These are phyloP conservation scores for Caenorhabditis drosophilae DNA, from an alignment of 2,888 invertebrate species.

Conservation along the genomic window DNA sequence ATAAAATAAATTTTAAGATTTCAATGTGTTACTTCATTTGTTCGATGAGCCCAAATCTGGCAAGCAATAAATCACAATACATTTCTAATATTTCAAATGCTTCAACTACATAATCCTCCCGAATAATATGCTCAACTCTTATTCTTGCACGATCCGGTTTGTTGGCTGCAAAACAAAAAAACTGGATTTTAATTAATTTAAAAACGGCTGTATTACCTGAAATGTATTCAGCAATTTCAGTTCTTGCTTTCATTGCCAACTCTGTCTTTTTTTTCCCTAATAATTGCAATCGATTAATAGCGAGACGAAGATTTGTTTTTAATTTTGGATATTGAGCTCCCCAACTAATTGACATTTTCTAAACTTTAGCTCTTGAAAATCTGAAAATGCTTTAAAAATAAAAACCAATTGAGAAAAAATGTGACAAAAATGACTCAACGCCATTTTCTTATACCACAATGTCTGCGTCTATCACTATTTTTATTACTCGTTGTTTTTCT, in stretches of 20 bases:
- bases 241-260: constrained; percentile 89
- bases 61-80: constrained; percentile 95
- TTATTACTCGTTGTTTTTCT: too few species aligned
- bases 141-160: constrained; percentile 82
- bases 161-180: constrained; percentile 59
- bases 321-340: constrained; percentile 90
- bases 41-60: constrained; percentile 92
- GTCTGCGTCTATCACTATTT: constrained; percentile 2
- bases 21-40: constrained; percentile 99
- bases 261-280: constrained; percentile 97
- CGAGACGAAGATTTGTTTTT: constrained; percentile 91
- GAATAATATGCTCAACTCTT: constrained; percentile 95
- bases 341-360: constrained; percentile 74
- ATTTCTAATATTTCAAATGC: constrained; percentile 99
- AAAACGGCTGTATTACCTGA: constrained; percentile 74
- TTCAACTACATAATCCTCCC: constrained; percentile 93
- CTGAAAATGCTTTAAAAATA: not conserved
- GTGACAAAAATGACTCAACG: not conserved
- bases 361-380: not conserved
- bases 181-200: not conserved
- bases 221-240: constrained; percentile 96
- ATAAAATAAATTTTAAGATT: not conserved
- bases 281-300: constrained; percentile 89
- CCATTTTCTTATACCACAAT: not conserved
- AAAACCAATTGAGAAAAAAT: not conserved